Base-by-base conservation (phyloP, 1,140 invertebrate genomes). In the Temnothorax nylanderi region DNA sequence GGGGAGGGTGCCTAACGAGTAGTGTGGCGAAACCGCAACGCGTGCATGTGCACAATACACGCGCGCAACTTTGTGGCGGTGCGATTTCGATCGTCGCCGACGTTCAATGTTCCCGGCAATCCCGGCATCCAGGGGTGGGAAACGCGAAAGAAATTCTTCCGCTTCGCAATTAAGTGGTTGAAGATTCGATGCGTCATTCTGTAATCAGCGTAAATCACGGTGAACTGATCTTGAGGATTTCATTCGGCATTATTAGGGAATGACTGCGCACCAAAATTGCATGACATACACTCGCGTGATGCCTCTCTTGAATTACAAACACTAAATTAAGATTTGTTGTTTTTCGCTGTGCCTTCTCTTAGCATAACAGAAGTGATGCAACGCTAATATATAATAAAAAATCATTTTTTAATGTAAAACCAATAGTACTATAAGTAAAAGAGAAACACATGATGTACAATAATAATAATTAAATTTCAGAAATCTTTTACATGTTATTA, bases 71-170 rank as follows among this genome's bases (percentile, higher is more conserved):
- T 58, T 26, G 71, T 54, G n/a, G 5, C 34, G 34, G 51, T 44
- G 75, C 86, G 51, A 60, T 64, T 89, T 82, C 69, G 75, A 71
- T 89, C 88, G 51, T 49, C 60, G 41, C 34, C 51, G 60, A 49
- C 6, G 26, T 54, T 32, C 77, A 56, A 75, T n/a, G 41, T 18
- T 69, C 80, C 7, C 69, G 56, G 26, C 41, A 41, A 13, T 69
- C 80, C 7, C 69, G 56, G 26, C 41, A 41, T 58, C 26, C 69
- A 18, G 32, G 34, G 47, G 21, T 21, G 34, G 21, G 10, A 51
- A 49, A 71, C 26, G 18, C 67, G 51, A 74, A 34, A 84, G 54
- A 58, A 75, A 49, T 37, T 49, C 34, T 74, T 60, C 54, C n/a
- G 69, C 32, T 21, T 80, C 18, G 32, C 13, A 32, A 85, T 34